phyloP scores from a whole-genome alignment of 2,888 invertebrate genomes.

The Apamea crenata region DNA sequence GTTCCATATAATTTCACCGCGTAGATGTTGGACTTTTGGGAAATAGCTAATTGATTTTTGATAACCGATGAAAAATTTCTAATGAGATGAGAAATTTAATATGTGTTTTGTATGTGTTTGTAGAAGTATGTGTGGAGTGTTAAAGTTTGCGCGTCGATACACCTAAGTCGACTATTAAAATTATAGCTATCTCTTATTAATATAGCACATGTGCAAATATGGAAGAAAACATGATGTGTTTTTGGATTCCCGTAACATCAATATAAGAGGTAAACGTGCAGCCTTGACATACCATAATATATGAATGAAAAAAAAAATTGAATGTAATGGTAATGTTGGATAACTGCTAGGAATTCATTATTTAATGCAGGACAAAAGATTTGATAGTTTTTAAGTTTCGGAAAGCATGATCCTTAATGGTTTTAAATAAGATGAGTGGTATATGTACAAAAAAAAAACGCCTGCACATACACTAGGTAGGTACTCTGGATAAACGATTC shows the following conservation, averaged over 20 bases:
- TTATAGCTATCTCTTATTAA: background rate
- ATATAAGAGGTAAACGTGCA: background rate
- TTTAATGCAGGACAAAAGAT: background rate
- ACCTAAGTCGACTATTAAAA: background rate
- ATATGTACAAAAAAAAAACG: too few species aligned
- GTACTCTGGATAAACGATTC: background rate
- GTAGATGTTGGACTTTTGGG: too few species aligned
- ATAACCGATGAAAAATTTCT: too few species aligned
- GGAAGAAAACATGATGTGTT: background rate
- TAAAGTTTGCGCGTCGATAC: too few species aligned
- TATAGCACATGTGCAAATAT: background rate
- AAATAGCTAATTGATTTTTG: too few species aligned
- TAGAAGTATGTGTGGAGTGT: too few species aligned
- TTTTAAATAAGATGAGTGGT: too few species aligned
- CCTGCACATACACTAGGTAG: background rate
- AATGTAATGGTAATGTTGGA: background rate
- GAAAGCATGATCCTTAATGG: background rate
- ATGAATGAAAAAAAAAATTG: background rate
- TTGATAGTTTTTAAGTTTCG: background rate
- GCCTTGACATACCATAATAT: background rate
- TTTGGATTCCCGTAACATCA: slow-evolving; percentile 18
- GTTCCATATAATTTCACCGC: too few species aligned
- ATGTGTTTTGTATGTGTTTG: too few species aligned
- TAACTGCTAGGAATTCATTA: background rate
- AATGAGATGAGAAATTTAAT: too few species aligned